Evolutionary conservation across 2,888 invertebrate species (phyloP).

Genomic region (Deroplatys truncata): DNA sequence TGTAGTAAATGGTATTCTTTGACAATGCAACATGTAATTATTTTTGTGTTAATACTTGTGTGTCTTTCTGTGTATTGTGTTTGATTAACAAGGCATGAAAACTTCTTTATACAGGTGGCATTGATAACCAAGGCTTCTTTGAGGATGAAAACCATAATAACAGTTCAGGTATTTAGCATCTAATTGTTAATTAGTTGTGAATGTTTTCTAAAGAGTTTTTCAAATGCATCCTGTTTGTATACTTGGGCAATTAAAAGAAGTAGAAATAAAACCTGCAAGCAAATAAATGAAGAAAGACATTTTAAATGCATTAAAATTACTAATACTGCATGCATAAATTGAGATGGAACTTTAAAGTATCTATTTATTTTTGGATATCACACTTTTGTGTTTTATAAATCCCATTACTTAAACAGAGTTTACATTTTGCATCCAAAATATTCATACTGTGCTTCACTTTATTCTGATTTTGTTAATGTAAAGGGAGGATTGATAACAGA

Average conservation of each 20-base stretch:
- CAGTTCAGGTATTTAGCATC: constrained; percentile 46
- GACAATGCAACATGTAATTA: background rate
- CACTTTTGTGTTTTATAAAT: background rate
- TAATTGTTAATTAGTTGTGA: background rate
- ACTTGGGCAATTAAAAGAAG: background rate
- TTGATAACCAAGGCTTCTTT: constrained; percentile 75
- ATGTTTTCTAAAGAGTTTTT: background rate
- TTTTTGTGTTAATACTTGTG: background rate
- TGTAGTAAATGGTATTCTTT: background rate
- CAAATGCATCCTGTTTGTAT: background rate
- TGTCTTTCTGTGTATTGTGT: background rate
- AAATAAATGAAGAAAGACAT: background rate
- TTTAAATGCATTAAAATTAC: background rate
- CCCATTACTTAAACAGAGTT: too few species aligned
- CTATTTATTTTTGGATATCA: background rate
- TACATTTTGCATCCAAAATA: too few species aligned
- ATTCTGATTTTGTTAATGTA: too few species aligned
- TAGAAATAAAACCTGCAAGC: background rate
- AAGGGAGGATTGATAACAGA: too few species aligned
- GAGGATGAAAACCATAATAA: constrained; percentile 69
- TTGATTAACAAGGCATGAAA: constrained; percentile 3
- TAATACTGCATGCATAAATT: background rate
- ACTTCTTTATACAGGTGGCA: constrained; percentile 48
- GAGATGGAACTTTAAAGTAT: background rate
- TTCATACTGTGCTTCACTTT: too few species aligned